Base-by-base conservation (phyloP, 2,888 invertebrate genomes). In the Meteorus colon region DNA sequence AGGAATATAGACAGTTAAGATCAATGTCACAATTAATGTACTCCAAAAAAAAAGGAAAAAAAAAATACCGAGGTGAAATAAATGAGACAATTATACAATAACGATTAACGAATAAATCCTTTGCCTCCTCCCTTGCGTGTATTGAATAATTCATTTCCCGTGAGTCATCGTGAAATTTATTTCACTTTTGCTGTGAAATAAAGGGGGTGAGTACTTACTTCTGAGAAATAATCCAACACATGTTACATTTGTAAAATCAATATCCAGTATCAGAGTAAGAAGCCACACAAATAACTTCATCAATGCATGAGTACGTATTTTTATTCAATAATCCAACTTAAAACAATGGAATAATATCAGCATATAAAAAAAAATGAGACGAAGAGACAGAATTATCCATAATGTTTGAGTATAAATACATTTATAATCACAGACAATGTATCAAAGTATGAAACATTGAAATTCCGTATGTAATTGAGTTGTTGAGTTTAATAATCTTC, bases 11-110 rank as follows among this genome's bases (percentile, higher is more conserved):
- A 76, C 55, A 80, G 80, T 81, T 85, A 84, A 84, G 84, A 85
- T 85, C 81, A 82, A 83, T 85, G 85, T 86, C 84, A 85, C 85
- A 82, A 85, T 79, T 85, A 82, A 85, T 85, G 85, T 85, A 85
- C 82, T 83, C 81, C 76, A 76, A 81, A 79, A 82, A 80, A 82
- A 80, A 81, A 19, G 19, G 10, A 83, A 80, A 84, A 81, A 78
- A 82, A 83, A 83, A 79, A 79, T 76, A 76, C 73, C 73, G 80
- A 86, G 80, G 77, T 82, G 81, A 85, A 85, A 85, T 85, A 85
- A 84, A 85, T 78, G 79, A 83, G 82, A 82, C 80, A 80, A 84
- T 81, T 78, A 84, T 84, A 82, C 81, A 84, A 83, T 77, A 62
- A 71, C 31, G 19, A 69, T 16, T 67, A 48, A 67, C 45, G 24